Evolutionary conservation across 2,888 invertebrate species (phyloP).

Genomic region (Patella ulyssiponensis): DNA sequence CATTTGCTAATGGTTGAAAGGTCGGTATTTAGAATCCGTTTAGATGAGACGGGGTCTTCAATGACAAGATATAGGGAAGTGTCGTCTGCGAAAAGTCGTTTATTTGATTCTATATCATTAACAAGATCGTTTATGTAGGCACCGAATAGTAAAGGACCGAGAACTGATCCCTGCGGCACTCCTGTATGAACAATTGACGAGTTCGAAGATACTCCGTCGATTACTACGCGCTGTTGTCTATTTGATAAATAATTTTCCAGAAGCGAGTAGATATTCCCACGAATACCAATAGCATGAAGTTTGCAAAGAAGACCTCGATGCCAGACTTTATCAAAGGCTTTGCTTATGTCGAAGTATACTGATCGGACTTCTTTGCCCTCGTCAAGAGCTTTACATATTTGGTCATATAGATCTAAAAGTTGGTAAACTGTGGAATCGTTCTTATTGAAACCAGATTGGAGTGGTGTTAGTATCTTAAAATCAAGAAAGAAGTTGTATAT

Average conservation of each 20-base stretch:
- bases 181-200: not conserved
- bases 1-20: not conserved
- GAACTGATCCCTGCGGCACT: constrained; percentile 7
- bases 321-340: constrained; percentile 1
- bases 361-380: not conserved
- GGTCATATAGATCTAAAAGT: not conserved
- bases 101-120: not conserved
- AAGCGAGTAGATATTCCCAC: not conserved
- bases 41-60: not conserved
- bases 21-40: not conserved
- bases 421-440: constrained; percentile 10
- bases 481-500: no score
- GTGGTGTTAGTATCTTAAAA: not conserved
- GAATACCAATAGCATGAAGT: not conserved
- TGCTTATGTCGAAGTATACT: not conserved
- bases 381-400: not conserved
- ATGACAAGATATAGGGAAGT: not conserved
- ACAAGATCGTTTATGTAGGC: not conserved
- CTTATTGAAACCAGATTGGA: not conserved
- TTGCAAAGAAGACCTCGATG: not conserved
- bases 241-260: not conserved
- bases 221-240: not conserved
- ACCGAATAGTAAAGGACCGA: not conserved
- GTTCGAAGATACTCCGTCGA: not conserved
- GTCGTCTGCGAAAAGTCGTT: not conserved